These are phyloP conservation scores for Tetheella fluctuosa DNA, from an alignment of 2,888 invertebrate genomes.

Conservation along the genomic window DNA sequence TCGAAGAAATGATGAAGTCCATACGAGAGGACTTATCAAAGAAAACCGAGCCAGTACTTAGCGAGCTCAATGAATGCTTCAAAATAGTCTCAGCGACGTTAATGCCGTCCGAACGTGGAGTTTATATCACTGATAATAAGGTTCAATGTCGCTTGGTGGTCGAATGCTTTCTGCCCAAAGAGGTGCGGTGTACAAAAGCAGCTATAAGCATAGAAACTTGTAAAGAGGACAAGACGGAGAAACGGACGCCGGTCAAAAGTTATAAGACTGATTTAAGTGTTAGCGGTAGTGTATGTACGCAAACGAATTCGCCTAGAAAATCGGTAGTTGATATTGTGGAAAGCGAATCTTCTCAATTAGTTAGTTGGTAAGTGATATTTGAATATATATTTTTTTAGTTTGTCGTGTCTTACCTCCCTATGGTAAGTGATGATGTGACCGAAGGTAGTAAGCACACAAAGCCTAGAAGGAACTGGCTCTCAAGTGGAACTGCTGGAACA, in stretches of 20 bases:
- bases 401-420: too few species aligned
- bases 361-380: conserved; percentile 60
- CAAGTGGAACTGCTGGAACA: too few species aligned
- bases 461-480: too few species aligned
- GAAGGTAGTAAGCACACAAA: too few species aligned
- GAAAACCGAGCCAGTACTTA: conserved; percentile 74
- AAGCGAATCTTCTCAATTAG: conserved; percentile 57
- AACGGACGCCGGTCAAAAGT: conserved; percentile 66
- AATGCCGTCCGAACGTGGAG: conserved; percentile 81
- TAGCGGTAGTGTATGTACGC: conserved; percentile 62
- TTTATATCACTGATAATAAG: conserved; percentile 75
- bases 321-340: conserved; percentile 50
- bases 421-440: too few species aligned
- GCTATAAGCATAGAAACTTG: conserved; percentile 86
- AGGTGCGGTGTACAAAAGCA: conserved; percentile 85
- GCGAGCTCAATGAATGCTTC: conserved; percentile 84
- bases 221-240: conserved; percentile 67
- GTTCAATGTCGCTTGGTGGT: conserved; percentile 69
- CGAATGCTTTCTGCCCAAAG: conserved; percentile 84
- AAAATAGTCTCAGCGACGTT: conserved; percentile 81
- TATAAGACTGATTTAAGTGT: conserved; percentile 80
- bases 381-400: too few species aligned
- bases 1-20: conserved; percentile 91
- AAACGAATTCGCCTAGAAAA: conserved; percentile 66
- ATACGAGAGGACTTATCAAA: conserved; percentile 78